Evolutionary conservation across 2,113 vertebrate genomes (phyloP), one percentile per base, ranked within the genome.

Genomic region (Tapirus terrestris): DNA sequence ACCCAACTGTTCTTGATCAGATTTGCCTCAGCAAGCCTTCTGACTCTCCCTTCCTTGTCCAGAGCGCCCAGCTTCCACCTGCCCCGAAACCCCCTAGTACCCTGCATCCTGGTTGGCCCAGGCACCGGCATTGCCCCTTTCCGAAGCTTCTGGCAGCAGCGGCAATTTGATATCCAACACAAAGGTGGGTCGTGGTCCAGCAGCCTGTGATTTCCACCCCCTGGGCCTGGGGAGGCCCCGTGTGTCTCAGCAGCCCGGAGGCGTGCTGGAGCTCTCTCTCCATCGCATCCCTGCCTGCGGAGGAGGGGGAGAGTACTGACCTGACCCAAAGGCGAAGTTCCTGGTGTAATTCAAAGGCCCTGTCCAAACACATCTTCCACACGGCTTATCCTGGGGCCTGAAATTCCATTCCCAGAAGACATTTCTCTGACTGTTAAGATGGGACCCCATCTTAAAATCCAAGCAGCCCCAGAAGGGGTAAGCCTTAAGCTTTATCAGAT

Each of bases 61-160:
- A 99, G 99, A 0, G 99, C 99, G 0, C 99, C 99, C 0, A 99
- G 99, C n/a, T 99, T 99, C 99, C 99, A 99, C 77, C 99, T 99
- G 98, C 99, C 99, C 94, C 99, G 99, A 98, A 99, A 99, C 67
- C 99, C 99, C 75, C 99, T 99, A 97, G 99, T 99, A 20, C 99
- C 99, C 65, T 99, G 99, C 96, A 99, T 99, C 98, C 99, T 99
- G 96, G 98, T 99, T 3, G 99, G 99, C 9, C 99, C 99, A 0
- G 99, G 99, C 94, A 99, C 99, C 0, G 99, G 99, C 83, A 99
- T 99, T 0, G 99, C 99, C 29, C 99, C 99, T 0, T 99, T 99
- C 99, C 99, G 99, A 90, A 99, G 99, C 98, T 99, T 99, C 98
- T 99, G 99, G 99, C 99, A 99, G 90, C 99, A 99, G 96, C 99